Evolutionary conservation across 2,888 invertebrate species (phyloP), one percentile per base, ranked within the genome.

Genomic region (Lacanobia oleracea): DNA sequence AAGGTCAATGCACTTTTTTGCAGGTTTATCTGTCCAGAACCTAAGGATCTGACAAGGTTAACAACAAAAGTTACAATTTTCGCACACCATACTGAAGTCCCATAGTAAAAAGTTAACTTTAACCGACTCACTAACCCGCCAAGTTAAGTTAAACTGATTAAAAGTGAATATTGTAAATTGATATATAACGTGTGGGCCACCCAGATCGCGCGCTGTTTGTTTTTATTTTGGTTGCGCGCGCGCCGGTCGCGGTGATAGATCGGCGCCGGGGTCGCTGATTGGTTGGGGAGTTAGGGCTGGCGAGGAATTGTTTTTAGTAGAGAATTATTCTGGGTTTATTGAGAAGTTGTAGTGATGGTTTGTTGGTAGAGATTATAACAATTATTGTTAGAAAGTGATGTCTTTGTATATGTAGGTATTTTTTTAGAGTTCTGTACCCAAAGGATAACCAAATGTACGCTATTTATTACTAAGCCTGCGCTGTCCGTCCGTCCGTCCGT

Each of bases 111-210:
- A 61, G 18, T 9, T 21, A 12, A 54, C 27, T 59, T 27, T 23
- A 74, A 79, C 59, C 18, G 53, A 69, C 68, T 71, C 73, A 86
- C 77, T 85, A 80, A 77, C 40, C 54, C 40, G 69, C 75, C 62
- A 70, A 80, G 40, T 51, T 57, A 61, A 63, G 61, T 69, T 71
- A 50, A 45, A 63, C 61, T 84, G 87, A 91, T 91, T 88, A 85
- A 87, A 88, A 90, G 88, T 88, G 86, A 87, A 91, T 89, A 81
- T 88, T 89, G 92, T 93, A 93, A 94, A 94, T 94, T 93, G 94
- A 94, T 94, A 93, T 93, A 93, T 92, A 92, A 91, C 86, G 79
- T 80, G 81, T 60, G 64, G 93, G 88, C 94, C 94, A 94, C 94
- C 94, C 94, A 93, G 84, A 83, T 85, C 87, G 91, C 82, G 54